Percentiles rank a stretch among this genome's conserved stretches.
Evolutionary conservation across 2,113 vertebrate species (phyloP).

Genomic region (Pedetes capensis): DNA sequence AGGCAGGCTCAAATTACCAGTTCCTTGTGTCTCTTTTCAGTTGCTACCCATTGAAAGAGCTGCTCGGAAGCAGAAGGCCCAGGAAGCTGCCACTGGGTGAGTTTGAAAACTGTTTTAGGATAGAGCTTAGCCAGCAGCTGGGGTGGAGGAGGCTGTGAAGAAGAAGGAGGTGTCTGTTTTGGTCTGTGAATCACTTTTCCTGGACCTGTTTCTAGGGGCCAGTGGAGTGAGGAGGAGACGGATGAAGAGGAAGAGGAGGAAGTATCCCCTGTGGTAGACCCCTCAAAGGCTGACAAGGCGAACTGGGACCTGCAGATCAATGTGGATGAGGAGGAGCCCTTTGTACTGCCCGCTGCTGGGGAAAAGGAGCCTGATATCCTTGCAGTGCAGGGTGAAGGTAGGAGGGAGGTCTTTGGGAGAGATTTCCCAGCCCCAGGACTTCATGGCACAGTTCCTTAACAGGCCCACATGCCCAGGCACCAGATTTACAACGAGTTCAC

Average conservation of each 20-base stretch:
- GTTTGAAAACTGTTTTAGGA: not conserved
- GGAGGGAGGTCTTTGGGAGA: not conserved
- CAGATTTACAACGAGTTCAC: conserved; percentile 91
- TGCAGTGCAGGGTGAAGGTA: not conserved
- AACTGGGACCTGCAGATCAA: conserved; percentile 88
- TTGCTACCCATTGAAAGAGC: conserved; percentile 95
- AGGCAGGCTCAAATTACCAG: not conserved
- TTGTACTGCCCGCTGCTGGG: conserved; percentile 87
- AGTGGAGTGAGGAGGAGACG: conserved; percentile 81
- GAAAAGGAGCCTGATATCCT: conserved; percentile 91
- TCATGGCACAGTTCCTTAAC: conserved; percentile 70
- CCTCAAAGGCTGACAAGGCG: conserved; percentile 72
- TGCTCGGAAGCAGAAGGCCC: conserved; percentile 88
- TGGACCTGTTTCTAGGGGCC: conserved; percentile 55
- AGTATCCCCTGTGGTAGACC: not conserved
- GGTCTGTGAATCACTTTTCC: not conserved
- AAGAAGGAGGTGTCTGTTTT: not conserved
- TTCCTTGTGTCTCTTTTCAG: conserved; percentile 78
- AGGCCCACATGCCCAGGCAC: conserved; percentile 81
- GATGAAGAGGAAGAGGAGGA: conserved; percentile 69
- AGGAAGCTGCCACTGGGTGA: not conserved
- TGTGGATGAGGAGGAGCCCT: conserved; percentile 87
- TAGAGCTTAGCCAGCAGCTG: not conserved
- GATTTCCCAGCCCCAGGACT: not conserved
- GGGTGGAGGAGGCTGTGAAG: not conserved